phyloP scores from a whole-genome alignment of 1,140 invertebrate species.

The Drosophila orosa region DNA sequence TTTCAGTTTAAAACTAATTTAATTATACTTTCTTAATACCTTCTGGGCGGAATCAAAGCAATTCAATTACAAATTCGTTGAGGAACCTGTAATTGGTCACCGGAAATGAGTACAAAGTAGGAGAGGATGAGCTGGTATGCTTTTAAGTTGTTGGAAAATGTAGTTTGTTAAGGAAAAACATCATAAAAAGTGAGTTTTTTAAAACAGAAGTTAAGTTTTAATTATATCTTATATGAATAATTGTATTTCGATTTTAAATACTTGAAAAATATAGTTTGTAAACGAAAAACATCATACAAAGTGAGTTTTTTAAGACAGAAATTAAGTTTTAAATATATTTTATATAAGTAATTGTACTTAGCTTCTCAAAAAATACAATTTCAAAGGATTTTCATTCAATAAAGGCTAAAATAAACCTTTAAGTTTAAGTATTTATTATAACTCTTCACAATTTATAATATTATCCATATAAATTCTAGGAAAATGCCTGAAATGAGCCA shows the following conservation, averaged over 20 bases:
- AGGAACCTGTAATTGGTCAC: slow-evolving; percentile 11
- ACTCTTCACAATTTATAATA: no score
- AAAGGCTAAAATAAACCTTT: not conserved
- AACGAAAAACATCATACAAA: no score
- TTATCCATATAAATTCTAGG: no score
- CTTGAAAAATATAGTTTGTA: not conserved
- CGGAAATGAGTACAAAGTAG: not conserved
- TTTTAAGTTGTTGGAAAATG: not conserved
- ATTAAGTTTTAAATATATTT: not conserved
- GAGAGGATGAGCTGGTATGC: not conserved
- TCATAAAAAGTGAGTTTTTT: no score
- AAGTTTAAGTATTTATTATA: not conserved
- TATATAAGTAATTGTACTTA: not conserved
- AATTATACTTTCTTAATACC: slow-evolving; percentile 43
- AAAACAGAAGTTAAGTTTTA: no score
- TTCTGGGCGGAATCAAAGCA: slow-evolving; percentile 28
- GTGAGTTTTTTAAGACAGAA: no score
- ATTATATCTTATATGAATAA: no score
- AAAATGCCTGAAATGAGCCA: not conserved
- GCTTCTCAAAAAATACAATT: not conserved
- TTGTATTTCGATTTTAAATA: no score
- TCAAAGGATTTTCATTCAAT: not conserved
- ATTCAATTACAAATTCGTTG: slow-evolving; percentile 24
- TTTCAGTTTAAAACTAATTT: slow-evolving; percentile 58
- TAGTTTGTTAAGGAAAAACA: no score